Conservation (phyloP, 2,888 invertebrate species). For the Vannuccia rotundouncinata region DNA sequence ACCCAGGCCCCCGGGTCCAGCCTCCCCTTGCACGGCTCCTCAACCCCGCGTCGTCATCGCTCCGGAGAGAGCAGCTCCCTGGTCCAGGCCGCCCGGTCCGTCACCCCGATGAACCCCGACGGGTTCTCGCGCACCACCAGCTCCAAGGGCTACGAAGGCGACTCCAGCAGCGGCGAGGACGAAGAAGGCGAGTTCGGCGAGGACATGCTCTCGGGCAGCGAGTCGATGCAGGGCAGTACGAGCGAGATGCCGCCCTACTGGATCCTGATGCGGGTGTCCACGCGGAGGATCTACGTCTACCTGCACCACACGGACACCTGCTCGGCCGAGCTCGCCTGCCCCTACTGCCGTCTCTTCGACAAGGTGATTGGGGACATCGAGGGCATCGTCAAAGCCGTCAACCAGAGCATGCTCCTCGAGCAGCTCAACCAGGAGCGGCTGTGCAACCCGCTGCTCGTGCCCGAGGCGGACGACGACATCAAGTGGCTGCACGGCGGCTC, state of each 20-base stretch:
- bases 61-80: conserved; percentile 17
- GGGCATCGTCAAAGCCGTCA: conserved; percentile 46
- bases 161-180: conserved; percentile 62
- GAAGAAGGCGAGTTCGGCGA: conserved; percentile 44
- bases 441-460: conserved; percentile 66
- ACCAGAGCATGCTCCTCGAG: conserved; percentile 65
- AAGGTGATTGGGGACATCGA: conserved; percentile 43
- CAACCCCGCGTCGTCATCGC: conserved; percentile 9
- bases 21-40: not conserved
- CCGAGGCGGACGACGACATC: conserved; percentile 62
- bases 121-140: not conserved
- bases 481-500: conserved; percentile 44
- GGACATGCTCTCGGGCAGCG: not conserved
- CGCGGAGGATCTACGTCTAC: conserved; percentile 63
- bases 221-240: not conserved
- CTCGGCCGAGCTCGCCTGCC: not conserved
- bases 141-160: conserved; percentile 62
- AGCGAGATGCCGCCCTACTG: conserved; percentile 61
- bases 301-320: conserved; percentile 63
- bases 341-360: not conserved
- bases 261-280: conserved; percentile 64
- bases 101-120: conserved; percentile 7
- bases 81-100: not conserved
- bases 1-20: not conserved
- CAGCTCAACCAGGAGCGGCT: conserved; percentile 64